phyloP scores from a whole-genome alignment of 1,140 invertebrate genomes.

The Bombus fervidus region DNA sequence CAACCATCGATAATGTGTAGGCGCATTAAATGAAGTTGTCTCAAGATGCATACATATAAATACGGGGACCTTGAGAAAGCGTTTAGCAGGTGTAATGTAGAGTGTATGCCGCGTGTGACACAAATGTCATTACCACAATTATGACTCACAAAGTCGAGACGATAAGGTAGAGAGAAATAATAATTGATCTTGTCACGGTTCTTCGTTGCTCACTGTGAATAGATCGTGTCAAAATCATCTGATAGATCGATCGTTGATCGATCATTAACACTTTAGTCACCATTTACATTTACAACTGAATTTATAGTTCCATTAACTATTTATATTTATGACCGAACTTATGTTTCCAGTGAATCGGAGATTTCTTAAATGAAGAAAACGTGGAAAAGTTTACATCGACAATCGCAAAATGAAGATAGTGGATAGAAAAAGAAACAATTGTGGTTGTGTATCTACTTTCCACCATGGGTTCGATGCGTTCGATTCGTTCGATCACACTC shows the following conservation, averaged over 20 bases:
- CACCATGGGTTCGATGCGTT: too few relatives aligned
- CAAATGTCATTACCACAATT: slow-evolving; percentile 72
- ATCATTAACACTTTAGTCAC: background rate
- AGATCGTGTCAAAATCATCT: background rate
- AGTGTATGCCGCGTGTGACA: slow-evolving; percentile 62
- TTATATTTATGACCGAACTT: background rate
- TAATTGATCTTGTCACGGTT: background rate
- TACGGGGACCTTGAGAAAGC: slow-evolving; percentile 57
- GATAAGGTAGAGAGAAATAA: slow-evolving; percentile 25
- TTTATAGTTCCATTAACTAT: background rate
- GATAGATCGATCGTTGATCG: background rate
- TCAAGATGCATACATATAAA: slow-evolving; percentile 31
- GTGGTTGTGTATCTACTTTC: too few relatives aligned
- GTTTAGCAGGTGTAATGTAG: slow-evolving; percentile 55
- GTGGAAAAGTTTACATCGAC: slow-evolving; percentile 38
- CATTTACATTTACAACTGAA: background rate
- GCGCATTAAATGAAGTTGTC: background rate
- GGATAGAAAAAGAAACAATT: slow-evolving; percentile 38
- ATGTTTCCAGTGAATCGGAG: background rate
- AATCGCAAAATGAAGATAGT: slow-evolving; percentile 58
- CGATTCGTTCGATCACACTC: background rate
- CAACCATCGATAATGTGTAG: background rate
- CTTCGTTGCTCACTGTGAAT: background rate
- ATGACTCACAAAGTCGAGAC: slow-evolving; percentile 56
- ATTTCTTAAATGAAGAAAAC: slow-evolving; percentile 18